Percentiles rank a stretch among this genome's conserved stretches.
phyloP scores from a whole-genome alignment of 1,140 invertebrate genomes.

The Nasonia giraulti region DNA sequence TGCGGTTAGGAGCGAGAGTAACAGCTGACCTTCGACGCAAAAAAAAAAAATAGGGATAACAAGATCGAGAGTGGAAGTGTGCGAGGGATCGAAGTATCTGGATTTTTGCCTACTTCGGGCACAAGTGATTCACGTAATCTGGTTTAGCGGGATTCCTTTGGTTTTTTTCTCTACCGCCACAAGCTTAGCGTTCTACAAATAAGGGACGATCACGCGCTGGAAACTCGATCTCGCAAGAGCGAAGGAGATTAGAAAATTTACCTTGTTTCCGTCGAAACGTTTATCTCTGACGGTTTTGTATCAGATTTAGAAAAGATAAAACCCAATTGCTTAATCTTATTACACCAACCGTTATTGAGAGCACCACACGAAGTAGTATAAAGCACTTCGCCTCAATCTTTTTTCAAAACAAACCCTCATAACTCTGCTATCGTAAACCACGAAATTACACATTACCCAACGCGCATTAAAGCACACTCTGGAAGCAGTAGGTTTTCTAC shows the following conservation, averaged over 20 bases:
- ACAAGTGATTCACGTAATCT: slow-evolving; percentile 2
- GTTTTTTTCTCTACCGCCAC: neutral
- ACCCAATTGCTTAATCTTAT: neutral
- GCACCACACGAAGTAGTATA: neutral
- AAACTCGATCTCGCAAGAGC: neutral
- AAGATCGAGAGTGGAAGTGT: slow-evolving; percentile 3
- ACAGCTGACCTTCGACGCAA: neutral
- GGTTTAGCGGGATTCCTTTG: slow-evolving; percentile 3
- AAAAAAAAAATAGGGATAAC: neutral
- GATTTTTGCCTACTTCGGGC: slow-evolving; percentile 9
- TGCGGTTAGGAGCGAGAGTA: neutral
- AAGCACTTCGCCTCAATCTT: neutral
- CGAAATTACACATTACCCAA: neutral
- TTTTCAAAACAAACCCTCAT: neutral
- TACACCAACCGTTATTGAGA: neutral
- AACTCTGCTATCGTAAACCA: neutral
- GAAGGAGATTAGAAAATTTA: slow-evolving; percentile 1
- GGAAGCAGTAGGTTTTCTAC: neutral
- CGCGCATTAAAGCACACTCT: neutral
- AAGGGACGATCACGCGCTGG: neutral
- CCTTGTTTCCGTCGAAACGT: neutral
- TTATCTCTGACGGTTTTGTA: neutral
- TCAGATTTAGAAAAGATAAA: neutral
- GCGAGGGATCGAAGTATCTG: neutral
- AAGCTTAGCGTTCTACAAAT: neutral